These are phyloP conservation scores for Plusia festucae DNA, from an alignment of 2,888 invertebrate species.

Conservation along the genomic window DNA sequence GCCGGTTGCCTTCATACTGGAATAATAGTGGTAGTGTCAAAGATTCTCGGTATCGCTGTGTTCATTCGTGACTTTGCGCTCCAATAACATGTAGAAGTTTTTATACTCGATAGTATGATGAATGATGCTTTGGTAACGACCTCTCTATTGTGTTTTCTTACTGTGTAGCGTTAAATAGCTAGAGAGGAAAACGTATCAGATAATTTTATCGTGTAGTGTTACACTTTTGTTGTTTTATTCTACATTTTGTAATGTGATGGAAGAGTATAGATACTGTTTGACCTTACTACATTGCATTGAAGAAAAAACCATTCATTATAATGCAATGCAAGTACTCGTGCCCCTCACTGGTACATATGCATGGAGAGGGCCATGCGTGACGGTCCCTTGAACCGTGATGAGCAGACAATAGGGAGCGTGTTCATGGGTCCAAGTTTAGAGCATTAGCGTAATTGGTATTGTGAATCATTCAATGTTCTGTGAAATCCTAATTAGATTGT, in stretches of 20 bases:
- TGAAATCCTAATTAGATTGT: constrained; percentile 40
- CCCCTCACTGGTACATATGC: constrained; percentile 59
- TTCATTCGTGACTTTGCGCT: constrained; percentile 84
- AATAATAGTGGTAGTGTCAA: constrained; percentile 53
- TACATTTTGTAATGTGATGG: constrained; percentile 9
- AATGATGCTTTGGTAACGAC: constrained; percentile 41
- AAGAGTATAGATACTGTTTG: constrained; percentile 28
- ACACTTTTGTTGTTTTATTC: constrained; percentile 7
- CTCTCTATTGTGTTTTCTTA: constrained; percentile 39
- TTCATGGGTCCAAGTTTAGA: constrained; percentile 49
- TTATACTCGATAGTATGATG: constrained; percentile 43
- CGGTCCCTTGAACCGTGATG: constrained; percentile 82
- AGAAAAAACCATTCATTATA: constrained; percentile 46
- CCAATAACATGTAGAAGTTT: constrained; percentile 71
- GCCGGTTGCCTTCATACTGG: constrained; percentile 48
- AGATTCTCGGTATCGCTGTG: constrained; percentile 70
- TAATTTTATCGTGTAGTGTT: constrained; percentile 14
- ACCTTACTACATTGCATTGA: constrained; percentile 42
- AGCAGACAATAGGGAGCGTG: constrained; percentile 64
- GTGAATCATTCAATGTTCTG: constrained; percentile 32
- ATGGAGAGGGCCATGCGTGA: constrained; percentile 79
- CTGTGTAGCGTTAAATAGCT: constrained; percentile 18
- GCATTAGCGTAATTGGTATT: constrained; percentile 39
- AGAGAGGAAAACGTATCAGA: constrained; percentile 12
- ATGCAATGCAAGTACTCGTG: constrained; percentile 47